A percentile compares a stretch with the other conserved stretches of the same genome.
Evolutionary conservation across 2,888 invertebrate genomes (phyloP).

Genomic region (Platycheirus rosarum): DNA sequence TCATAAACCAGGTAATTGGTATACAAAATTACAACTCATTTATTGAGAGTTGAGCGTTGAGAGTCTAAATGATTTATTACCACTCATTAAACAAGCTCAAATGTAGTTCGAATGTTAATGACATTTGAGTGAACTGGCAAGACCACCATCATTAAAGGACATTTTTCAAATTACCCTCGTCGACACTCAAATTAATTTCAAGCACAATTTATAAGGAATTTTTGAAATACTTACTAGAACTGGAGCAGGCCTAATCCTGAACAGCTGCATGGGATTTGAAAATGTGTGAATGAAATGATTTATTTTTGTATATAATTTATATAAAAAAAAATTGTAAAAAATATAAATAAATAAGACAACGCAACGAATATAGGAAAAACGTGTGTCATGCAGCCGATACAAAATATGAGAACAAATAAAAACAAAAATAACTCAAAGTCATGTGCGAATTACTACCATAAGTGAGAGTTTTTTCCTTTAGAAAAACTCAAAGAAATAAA

Average conservation of each 20-base stretch:
- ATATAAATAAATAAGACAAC: not conserved
- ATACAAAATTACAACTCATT: slow-evolving; percentile 47
- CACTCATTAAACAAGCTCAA: slow-evolving; percentile 18
- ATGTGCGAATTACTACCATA: slow-evolving; percentile 36
- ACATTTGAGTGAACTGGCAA: slow-evolving; percentile 29
- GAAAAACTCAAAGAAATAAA: slow-evolving; percentile 11
- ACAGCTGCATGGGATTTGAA: slow-evolving; percentile 87
- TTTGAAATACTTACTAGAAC: slow-evolving; percentile 95
- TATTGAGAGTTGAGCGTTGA: slow-evolving; percentile 25
- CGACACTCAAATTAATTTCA: slow-evolving; percentile 2
- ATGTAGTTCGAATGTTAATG: slow-evolving; percentile 29
- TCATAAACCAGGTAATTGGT: slow-evolving; percentile 7
- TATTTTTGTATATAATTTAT: slow-evolving; percentile 24
- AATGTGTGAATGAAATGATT: slow-evolving; percentile 57
- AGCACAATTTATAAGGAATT: slow-evolving; percentile 9
- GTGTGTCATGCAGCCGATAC: slow-evolving; percentile 4
- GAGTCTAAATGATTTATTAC: slow-evolving; percentile 50
- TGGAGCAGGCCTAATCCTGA: slow-evolving; percentile 99
- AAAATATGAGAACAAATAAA: not conserved
- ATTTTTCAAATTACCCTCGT: slow-evolving; percentile 16
- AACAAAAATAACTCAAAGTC: slow-evolving; percentile 10
- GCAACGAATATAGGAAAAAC: slow-evolving; percentile 4
- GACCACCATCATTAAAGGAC: slow-evolving; percentile 19
- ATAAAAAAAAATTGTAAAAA: slow-evolving; percentile 36
- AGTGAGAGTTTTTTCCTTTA: slow-evolving; percentile 41